Percentiles rank a stretch among this genome's conserved stretches.
Evolutionary conservation across 1,140 invertebrate genomes (phyloP).

Genomic region (Drosophila lacteicornis): DNA sequence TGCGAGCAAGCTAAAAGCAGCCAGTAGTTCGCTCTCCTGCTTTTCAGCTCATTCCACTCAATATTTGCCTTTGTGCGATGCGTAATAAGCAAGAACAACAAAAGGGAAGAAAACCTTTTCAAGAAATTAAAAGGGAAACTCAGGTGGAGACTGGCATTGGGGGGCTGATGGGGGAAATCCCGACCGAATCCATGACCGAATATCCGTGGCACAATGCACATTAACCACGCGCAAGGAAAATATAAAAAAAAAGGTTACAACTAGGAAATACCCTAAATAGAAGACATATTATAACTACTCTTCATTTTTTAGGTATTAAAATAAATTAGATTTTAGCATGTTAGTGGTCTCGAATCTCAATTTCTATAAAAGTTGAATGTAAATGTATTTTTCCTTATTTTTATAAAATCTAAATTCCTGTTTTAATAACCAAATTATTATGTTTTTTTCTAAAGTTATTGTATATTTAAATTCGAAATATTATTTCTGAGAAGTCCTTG

Average conservation of each 20-base stretch:
- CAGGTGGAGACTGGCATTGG: conserved; percentile 1
- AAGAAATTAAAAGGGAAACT: conserved; percentile 75
- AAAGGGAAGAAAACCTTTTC: conserved; percentile 65
- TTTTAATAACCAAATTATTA: too few species aligned
- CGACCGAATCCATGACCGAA: conserved; percentile 33
- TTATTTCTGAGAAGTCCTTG: background rate
- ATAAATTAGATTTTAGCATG: background rate
- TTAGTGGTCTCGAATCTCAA: too few species aligned
- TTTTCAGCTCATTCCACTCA: conserved; percentile 17
- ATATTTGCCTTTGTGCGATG: conserved; percentile 48
- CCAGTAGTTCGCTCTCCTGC: conserved; percentile 32
- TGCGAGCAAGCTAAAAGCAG: conserved; percentile 1
- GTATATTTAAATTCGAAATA: too few species aligned
- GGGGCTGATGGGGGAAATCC: background rate
- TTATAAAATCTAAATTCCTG: too few species aligned
- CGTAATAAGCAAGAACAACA: conserved; percentile 57
- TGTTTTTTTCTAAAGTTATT: too few species aligned
- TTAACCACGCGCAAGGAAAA: background rate
- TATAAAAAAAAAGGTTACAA: background rate
- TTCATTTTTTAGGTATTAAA: background rate
- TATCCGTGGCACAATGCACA: conserved; percentile 56
- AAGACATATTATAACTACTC: background rate
- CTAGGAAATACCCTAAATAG: background rate
- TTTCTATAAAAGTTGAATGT: too few species aligned
- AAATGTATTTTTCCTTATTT: too few species aligned